Percentiles rank a stretch among this genome's conserved stretches.
phyloP scores from a whole-genome alignment of 2,888 invertebrate genomes.

The Archaeoteleia sp. region DNA sequence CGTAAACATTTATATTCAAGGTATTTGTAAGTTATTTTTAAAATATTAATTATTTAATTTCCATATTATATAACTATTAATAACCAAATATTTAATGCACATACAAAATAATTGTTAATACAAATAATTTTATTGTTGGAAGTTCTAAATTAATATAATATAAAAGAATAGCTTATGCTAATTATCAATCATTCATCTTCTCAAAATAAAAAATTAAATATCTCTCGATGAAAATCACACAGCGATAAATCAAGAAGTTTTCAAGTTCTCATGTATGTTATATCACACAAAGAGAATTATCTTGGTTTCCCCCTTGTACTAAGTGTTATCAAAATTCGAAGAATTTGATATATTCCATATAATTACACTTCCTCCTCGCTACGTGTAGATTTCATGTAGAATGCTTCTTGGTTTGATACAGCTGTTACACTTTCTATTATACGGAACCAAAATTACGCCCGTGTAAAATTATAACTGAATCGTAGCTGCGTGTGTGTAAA shows the following conservation, averaged over 20 bases:
- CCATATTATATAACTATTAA: no score
- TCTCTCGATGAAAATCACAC: neutral
- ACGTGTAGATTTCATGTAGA: conserved; percentile 55
- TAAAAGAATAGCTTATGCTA: neutral
- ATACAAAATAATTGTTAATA: no score
- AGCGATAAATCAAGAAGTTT: conserved; percentile 62
- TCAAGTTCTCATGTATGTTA: conserved; percentile 1
- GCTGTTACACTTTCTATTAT: conserved; percentile 63
- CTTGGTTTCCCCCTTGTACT: neutral
- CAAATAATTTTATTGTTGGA: no score
- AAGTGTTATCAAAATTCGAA: conserved; percentile 25
- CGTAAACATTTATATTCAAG: no score
- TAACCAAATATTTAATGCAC: no score
- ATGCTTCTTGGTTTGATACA: conserved; percentile 53
- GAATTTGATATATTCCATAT: conserved; percentile 66
- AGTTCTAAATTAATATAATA: no score
- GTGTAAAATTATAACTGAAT: no score
- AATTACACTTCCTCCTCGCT: conserved; percentile 61
- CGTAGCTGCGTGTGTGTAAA: conserved; percentile 15
- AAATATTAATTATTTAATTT: no score
- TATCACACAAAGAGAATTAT: conserved; percentile 4
- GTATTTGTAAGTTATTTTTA: no score
- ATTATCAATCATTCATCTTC: neutral
- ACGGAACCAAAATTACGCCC: conserved; percentile 58
- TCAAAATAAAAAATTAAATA: no score